Base-by-base conservation (phyloP, 2,113 vertebrate genomes). In the Thamnaconus septentrionalis region DNA sequence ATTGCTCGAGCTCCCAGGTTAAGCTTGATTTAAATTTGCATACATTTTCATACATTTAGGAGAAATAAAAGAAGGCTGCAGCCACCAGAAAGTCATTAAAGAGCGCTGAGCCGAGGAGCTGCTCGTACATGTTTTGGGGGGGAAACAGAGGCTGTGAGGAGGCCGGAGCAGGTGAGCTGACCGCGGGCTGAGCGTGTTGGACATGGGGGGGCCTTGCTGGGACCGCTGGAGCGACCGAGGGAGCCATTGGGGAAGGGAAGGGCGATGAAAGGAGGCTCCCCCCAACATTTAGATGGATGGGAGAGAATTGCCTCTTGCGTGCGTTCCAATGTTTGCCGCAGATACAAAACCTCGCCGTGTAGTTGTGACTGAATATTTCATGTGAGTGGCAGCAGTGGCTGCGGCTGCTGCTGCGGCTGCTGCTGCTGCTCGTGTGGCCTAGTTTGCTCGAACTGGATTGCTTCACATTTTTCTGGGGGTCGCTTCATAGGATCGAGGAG, bases 21-120 rank as follows among this genome's bases (percentile, higher is more conserved):
- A 96, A 96, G 95, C 94, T 96, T 96, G 95, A 97, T 95, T 98
- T 96, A 96, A 96, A 98, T 98, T 98, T 96, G 96, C 96, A 98
- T 98, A 97, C 94, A 98, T 98, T 98, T 97, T 98, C 96, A 98
- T 98, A 95, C 94, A 95, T 98, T 98, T 96, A 96, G 95, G 91
- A 95, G 94, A 97, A 98, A 97, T 97, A 97, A 97, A 98, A 96
- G 95, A 95, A 95, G 94, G 91, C 94, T 93, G 93, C 93, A 92
- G 93, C 93, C 93, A 93, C 91, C 92, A 93, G 92, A 93, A 95
- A 96, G 93, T 94, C 95, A 96, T 96, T 96, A 94, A 94, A 88
- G 92, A 93, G 93, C 91, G 91, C 91, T 89, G 94, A 91, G 91
- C 90, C 88, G 90, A 91, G 92, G 92, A 94, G 93, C 91, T 89